phyloP scores from a whole-genome alignment of 2,888 invertebrate species.

The Acleris holmiana region DNA sequence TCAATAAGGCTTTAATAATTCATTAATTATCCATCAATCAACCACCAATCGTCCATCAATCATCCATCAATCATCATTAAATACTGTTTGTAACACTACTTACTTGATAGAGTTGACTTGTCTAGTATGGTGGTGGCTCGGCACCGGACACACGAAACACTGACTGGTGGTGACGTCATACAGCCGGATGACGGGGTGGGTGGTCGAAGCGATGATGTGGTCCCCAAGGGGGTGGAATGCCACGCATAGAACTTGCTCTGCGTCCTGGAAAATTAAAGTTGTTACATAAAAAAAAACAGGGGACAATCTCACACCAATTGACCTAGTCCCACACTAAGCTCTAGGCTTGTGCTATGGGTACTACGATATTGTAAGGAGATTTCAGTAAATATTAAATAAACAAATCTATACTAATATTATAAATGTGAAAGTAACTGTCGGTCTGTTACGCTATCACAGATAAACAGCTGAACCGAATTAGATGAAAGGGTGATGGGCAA shows the following conservation, averaged over 20 bases:
- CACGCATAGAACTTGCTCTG: constrained; percentile 94
- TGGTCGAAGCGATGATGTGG: constrained; percentile 96
- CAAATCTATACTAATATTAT: no score
- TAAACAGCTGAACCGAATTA: no score
- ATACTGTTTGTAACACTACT: constrained; percentile 46
- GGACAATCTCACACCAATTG: no score
- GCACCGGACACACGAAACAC: constrained; percentile 96
- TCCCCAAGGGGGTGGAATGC: constrained; percentile 98
- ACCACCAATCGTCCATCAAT: not conserved
- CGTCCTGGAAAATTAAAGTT: no score
- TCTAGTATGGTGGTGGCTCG: constrained; percentile 92
- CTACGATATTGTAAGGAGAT: no score
- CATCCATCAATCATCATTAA: not conserved
- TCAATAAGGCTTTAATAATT: not conserved
- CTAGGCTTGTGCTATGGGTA: no score
- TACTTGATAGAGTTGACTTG: constrained; percentile 90
- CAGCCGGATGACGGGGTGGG: constrained; percentile 94
- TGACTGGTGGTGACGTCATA: constrained; percentile 98
- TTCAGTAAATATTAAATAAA: no score
- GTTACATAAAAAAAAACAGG: no score
- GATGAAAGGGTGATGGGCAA: no score
- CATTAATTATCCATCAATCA: not conserved
- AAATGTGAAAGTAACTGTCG: no score
- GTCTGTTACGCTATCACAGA: no score
- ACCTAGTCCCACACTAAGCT: no score